These are phyloP conservation scores for Nebria salina DNA, from an alignment of 2,888 invertebrate species.

Conservation along the genomic window DNA sequence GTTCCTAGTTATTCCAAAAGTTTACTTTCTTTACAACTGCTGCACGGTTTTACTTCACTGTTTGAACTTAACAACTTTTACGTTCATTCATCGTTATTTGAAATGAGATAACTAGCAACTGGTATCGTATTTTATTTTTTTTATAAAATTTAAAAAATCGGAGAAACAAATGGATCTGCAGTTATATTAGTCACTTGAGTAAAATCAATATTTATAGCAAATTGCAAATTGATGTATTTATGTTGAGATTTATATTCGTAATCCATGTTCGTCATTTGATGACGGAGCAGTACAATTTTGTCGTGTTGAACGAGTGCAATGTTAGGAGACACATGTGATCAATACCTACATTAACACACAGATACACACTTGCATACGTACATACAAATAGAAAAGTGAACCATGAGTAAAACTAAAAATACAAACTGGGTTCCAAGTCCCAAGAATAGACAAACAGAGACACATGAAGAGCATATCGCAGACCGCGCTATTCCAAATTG, in stretches of 20 bases:
- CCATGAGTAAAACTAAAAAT: neutral
- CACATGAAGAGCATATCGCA: neutral
- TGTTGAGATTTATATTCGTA: neutral
- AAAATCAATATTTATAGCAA: neutral
- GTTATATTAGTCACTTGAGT: neutral
- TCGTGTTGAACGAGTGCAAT: neutral
- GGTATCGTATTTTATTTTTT: no score
- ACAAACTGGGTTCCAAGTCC: neutral
- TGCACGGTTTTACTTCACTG: neutral
- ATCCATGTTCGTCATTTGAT: neutral
- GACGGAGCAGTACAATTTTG: neutral
- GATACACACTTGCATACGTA: neutral
- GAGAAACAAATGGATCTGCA: no score
- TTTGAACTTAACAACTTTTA: no score
- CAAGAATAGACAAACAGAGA: neutral
- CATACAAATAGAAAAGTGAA: neutral
- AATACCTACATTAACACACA: neutral
- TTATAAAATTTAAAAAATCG: no score
- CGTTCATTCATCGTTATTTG: no score
- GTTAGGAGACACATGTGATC: neutral
- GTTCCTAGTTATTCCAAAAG: neutral
- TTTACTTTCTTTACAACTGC: neutral
- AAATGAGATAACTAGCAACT: no score
- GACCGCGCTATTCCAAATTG: neutral
- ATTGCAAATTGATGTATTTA: neutral